Evolutionary conservation across 2,797 vertebrate genomes (phyloP).

Genomic region (Micropoecilia bifurca): DNA sequence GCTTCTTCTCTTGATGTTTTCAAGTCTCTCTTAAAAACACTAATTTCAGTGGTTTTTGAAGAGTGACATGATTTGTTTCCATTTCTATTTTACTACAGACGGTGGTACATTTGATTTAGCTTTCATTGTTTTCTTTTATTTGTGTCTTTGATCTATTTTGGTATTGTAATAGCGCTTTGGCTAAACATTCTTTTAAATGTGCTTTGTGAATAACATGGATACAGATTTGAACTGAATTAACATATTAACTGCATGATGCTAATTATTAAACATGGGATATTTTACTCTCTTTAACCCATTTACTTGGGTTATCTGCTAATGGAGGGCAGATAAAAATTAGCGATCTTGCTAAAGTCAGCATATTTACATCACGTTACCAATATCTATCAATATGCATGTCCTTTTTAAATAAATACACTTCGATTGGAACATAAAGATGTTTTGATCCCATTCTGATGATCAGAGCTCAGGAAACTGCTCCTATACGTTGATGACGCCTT

Average conservation of each 20-base stretch:
- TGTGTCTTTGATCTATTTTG: neutral
- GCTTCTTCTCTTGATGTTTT: neutral
- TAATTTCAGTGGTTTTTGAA: neutral
- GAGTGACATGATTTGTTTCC: neutral
- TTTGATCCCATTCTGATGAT: constrained; percentile 11
- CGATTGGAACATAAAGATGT: neutral
- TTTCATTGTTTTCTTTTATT: neutral
- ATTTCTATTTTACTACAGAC: neutral
- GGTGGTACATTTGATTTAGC: neutral
- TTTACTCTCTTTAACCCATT: neutral
- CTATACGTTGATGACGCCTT: constrained; percentile 42
- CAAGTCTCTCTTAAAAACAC: neutral
- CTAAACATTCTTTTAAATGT: neutral
- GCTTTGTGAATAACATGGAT: neutral
- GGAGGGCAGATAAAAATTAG: neutral
- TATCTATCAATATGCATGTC: neutral
- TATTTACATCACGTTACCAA: neutral
- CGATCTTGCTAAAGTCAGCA: neutral
- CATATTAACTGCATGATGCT: neutral
- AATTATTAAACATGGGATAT: neutral
- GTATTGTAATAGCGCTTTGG: neutral
- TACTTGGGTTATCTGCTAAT: neutral
- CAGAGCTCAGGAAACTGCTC: too few relatives aligned
- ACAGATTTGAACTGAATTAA: neutral
- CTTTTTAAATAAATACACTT: neutral